phyloP scores from a whole-genome alignment of 2,113 vertebrate genomes.

The Myocastor coypus region DNA sequence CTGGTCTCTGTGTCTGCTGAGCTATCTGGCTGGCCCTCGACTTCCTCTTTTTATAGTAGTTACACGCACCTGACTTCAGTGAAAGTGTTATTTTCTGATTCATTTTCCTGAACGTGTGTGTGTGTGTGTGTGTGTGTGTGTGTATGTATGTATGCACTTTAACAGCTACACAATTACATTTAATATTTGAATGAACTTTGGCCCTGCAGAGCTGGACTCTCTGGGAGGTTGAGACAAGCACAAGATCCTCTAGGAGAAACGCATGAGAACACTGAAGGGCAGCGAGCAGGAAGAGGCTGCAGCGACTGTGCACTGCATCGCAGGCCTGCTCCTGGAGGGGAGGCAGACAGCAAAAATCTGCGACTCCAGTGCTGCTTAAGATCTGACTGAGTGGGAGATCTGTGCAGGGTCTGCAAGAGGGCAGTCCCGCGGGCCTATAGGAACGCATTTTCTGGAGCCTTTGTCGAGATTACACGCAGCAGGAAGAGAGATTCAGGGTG shows the following conservation, averaged over 20 bases:
- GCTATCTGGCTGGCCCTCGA: too few relatives aligned
- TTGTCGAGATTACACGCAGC: too few relatives aligned
- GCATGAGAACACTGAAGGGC: neutral
- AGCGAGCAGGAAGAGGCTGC: neutral
- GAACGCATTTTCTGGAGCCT: too few relatives aligned
- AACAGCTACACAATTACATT: neutral
- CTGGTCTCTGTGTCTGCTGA: too few relatives aligned
- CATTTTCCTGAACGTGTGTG: neutral
- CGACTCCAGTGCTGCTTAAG: neutral
- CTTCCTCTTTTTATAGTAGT: neutral
- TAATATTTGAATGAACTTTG: neutral
- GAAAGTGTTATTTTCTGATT: neutral
- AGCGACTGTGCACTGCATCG: fast-evolving
- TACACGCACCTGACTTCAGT: neutral
- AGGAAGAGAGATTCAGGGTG: too few relatives aligned
- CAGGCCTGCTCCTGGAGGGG: neutral
- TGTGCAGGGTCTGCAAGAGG: neutral
- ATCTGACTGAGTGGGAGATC: neutral
- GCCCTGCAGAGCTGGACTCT: neutral
- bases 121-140: neutral
- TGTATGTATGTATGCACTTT: neutral
- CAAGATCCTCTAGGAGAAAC: neutral
- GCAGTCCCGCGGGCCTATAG: neutral
- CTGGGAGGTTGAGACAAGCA: neutral
- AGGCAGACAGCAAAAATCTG: too few relatives aligned